Percentiles rank a stretch among this genome's conserved stretches.
phyloP scores from a whole-genome alignment of 1,140 invertebrate species.

The Meloidogyne floridensis region DNA sequence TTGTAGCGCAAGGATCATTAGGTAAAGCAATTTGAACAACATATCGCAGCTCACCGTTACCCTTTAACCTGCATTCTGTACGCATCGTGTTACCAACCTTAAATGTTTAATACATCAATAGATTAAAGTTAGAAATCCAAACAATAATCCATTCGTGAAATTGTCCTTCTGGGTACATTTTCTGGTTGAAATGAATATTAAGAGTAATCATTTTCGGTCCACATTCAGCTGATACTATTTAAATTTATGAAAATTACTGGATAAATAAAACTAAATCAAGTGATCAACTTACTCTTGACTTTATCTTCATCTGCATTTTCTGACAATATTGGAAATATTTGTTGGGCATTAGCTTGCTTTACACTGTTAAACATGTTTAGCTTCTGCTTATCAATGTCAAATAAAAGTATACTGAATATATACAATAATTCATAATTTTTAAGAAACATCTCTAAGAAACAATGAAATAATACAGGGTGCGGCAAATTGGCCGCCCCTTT shows the following conservation, averaged over 20 bases:
- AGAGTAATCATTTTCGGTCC: slow-evolving; percentile 44
- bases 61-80: slow-evolving; percentile 50
- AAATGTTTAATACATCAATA: neutral
- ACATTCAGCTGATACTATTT: slow-evolving; percentile 47
- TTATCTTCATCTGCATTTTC: neutral
- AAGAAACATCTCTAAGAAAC: neutral
- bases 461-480: neutral
- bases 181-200: slow-evolving; percentile 44
- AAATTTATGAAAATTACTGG: neutral
- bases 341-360: neutral
- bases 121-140: neutral
- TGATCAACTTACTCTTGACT: slow-evolving; percentile 14
- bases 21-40: slow-evolving; percentile 54
- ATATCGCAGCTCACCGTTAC: slow-evolving; percentile 51
- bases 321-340: neutral
- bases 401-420: slow-evolving; percentile 2
- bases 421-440: neutral
- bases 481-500: no score
- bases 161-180: slow-evolving; percentile 31
- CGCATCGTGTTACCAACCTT: slow-evolving; percentile 41
- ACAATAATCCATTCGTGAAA: slow-evolving; percentile 51
- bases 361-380: neutral
- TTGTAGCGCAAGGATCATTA: slow-evolving; percentile 51
- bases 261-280: no score
- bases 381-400: neutral